Conservation (phyloP, 2,797 vertebrate genomes). For the Pseudomugil tenellus region DNA sequence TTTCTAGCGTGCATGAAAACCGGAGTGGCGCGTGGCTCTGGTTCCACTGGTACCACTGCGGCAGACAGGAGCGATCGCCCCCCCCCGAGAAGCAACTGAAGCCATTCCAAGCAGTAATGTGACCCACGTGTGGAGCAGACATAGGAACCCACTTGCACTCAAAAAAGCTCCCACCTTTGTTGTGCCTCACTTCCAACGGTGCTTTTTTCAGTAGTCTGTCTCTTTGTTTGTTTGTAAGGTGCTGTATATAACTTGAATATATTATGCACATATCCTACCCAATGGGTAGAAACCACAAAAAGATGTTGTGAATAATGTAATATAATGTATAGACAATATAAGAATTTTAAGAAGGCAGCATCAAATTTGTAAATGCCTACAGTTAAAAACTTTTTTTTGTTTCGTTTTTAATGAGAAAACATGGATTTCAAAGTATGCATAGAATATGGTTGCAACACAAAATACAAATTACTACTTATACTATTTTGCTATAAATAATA, state of each 20-base stretch:
- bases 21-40: not conserved
- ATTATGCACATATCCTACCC: constrained; percentile 99
- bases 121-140: constrained; percentile 77
- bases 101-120: constrained; percentile 57
- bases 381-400: constrained; percentile 82
- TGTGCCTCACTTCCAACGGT: constrained; percentile 97
- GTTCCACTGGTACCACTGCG: constrained; percentile 23
- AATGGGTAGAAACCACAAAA: constrained; percentile 93
- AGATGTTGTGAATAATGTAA: constrained; percentile 95
- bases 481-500: constrained; percentile 94
- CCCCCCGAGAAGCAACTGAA: constrained; percentile 33
- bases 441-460: constrained; percentile 81
- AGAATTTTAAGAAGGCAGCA: constrained; percentile 92
- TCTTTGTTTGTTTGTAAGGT: constrained; percentile 90
- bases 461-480: constrained; percentile 87
- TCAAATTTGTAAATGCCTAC: constrained; percentile 93
- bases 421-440: constrained; percentile 88
- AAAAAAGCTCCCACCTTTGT: constrained; percentile 86
- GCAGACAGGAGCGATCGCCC: constrained; percentile 34
- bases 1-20: not conserved
- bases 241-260: constrained; percentile 97
- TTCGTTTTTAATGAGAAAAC: constrained; percentile 83
- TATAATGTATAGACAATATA: constrained; percentile 94
- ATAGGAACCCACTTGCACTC: constrained; percentile 86
- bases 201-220: constrained; percentile 91